Evolutionary conservation across 2,888 invertebrate species (phyloP), one percentile per base, ranked within the genome.

Genomic region (Melipona bicolor): DNA sequence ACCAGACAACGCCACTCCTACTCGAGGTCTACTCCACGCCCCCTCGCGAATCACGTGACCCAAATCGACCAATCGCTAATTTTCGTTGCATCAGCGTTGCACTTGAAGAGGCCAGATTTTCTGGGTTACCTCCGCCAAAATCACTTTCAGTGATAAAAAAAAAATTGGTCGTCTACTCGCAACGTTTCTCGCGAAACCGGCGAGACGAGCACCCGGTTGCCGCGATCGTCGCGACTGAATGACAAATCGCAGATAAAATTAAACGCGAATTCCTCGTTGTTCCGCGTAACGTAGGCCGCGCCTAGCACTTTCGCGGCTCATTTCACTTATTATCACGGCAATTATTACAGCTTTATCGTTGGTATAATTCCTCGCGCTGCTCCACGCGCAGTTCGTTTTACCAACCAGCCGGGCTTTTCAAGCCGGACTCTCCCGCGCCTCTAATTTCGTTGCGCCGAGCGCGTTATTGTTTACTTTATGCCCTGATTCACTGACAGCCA

Each of bases 381-480:
- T 32, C 73, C 54, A n/a, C 21, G 54, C 61, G 36, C 56, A 50
- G 84, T 77, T 84, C 83, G 79, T 84, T 83, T 83, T 75, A 70
- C 70, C 49, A 43, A 0, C 61, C 9, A 43, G 15, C 50, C 43
- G 43, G 59, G 43, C 43, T 59, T 80, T 65, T 74, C 83, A 73
- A 27, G 54, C 69, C 59, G 32, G 32, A 32, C 32, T 64, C 21
- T 69, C 70, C 79, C 79, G 72, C 50, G 76, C 54, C 79, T 84
- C 79, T 83, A 80, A 83, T 84, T 83, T 83, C 84, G 64, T 70
- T 79, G 68, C 71, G 15, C 83, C n/a, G 61, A 79, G 80, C 72
- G 80, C 72, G 77, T 73, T 70, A 76, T 72, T 84, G 84, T 84
- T 83, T 84, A 84, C 77, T 83, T 79, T 83, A 73, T 80, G 80